Base-by-base conservation (phyloP, 2,797 vertebrate species). In the Gephyroberyx darwinii region DNA sequence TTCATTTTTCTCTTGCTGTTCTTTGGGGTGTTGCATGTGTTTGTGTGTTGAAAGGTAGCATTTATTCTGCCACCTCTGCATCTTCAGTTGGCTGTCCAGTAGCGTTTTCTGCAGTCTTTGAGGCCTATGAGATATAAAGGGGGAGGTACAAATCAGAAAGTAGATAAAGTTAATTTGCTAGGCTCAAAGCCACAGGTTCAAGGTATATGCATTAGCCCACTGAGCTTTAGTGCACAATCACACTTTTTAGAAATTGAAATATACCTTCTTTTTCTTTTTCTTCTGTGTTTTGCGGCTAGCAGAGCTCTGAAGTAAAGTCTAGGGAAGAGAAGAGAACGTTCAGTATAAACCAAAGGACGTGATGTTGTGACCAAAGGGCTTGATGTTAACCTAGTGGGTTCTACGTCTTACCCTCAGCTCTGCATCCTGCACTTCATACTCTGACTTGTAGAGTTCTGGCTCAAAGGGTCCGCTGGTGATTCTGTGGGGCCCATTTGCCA, bases 261-360 rank as follows among this genome's bases (percentile, higher is more conserved):
- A n/a, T 82, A 98, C 98, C 97, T 98, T 99, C 95, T 99, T 98
- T 95, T 99, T 99, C 95, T 98, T 99, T 91, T 96, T 99, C 92
- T 99, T 99, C 88, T 99, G 97, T 69, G 96, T 96, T 93, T 98
- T 99, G 65, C 96, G 92, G 90, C 97, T 99, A 65, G 96, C 96
- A 17, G 98, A 98, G 90, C 96, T 98, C 80, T 98, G 96, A 91
- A 99, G 93, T 75, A 99, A 95, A 84, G 95, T 95, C 98, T 99
- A 47, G 5, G 61, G 31, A 57, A 41, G 13, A 75, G 10, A 65
- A 51, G 39, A 78, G 35, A 39, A 0, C 5, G 7, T 41, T 85
- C 16, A 61, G 14, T 45, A 33, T 26, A 1, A 57, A 63, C 26
- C 26, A 26, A 26, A 26, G 26, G 26, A 26, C 2, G 26, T 4